Base-by-base conservation (phyloP, 2,797 vertebrate species). In the Poecilia wingei region DNA sequence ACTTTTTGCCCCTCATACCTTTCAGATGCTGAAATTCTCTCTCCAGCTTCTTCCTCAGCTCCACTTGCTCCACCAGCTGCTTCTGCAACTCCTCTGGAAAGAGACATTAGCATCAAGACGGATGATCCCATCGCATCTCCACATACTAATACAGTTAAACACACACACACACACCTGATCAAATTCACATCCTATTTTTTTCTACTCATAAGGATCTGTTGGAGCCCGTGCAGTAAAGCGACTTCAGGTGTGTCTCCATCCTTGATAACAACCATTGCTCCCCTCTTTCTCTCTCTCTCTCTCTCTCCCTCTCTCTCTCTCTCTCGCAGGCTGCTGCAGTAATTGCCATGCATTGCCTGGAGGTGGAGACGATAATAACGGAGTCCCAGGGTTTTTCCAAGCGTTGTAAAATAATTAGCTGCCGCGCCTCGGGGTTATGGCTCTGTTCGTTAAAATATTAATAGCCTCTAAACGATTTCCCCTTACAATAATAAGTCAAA, bases 1-100 rank as follows among this genome's bases (percentile, higher is more conserved):
- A 70, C 68, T 77, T 69, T 77, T 22, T 28, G 25, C 55, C 13
- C 28, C 4, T 72, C 49, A 47, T 96, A 99, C 98, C 98, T 99
- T 99, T 99, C 82, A 99, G 95, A 94, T 97, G 97, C 93, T 99
- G 98, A 93, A 99, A 99, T 91, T 99, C 98, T 82, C 97, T 94
- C 90, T 99, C 98, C 94, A 99, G 88, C 89, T 99, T 99, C 96
- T 99, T 99, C 87, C 98, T 97, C 75, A 99, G 93, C 88, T 99
- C 98, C 95, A 99, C 96, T 94, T 99, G 98, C 88, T 99, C 98
- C 94, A 97, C 94, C 46, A 99, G 97, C 88, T 99, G 94, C 94
- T 98, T 99, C 90, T 99, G 98, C 84, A 99, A 89, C 86, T 99
- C 98, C 25, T 99, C 98, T 99, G 95, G 73, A 84, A 93, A 90